Conservation (phyloP, 2,113 vertebrate genomes). For the Gobius niger region DNA sequence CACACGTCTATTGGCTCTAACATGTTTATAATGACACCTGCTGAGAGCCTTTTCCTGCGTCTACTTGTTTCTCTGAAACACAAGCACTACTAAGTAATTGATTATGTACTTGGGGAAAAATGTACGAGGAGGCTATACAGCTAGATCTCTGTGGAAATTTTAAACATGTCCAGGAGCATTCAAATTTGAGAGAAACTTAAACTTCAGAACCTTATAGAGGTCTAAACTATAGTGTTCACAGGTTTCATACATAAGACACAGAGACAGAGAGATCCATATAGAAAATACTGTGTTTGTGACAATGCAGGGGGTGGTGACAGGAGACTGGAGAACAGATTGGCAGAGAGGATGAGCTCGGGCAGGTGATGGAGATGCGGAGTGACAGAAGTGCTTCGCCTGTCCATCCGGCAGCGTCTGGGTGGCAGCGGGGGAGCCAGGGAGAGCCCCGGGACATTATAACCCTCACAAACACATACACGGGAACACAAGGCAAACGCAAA, state of each 20-base stretch:
- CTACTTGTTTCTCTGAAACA: constrained; percentile 19
- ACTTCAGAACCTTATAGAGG: no score
- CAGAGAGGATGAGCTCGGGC: constrained; percentile 48
- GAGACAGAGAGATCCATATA: constrained; percentile 12
- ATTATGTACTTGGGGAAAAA: constrained; percentile 18
- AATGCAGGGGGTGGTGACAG: constrained; percentile 37
- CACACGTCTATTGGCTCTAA: constrained; percentile 61
- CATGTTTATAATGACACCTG: constrained; percentile 48
- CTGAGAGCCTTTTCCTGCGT: constrained; percentile 51
- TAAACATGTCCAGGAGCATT: no score
- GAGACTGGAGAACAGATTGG: constrained; percentile 55
- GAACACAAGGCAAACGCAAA: constrained; percentile 4
- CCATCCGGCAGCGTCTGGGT: constrained; percentile 60
- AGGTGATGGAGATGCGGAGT: constrained; percentile 64
- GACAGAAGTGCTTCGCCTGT: constrained; percentile 73
- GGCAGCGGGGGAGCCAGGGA: constrained; percentile 44
- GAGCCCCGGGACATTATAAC: constrained; percentile 44
- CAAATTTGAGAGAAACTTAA: no score
- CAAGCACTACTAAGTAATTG: constrained; percentile 36
- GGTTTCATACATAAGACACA: no score
- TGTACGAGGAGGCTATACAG: no score
- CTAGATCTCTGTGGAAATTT: no score
- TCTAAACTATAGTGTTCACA: no score
- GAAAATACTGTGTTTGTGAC: constrained; percentile 13
- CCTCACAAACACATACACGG: constrained; percentile 21